phyloP scores from a whole-genome alignment of 2,113 vertebrate genomes.

The Lipophrys pholis region DNA sequence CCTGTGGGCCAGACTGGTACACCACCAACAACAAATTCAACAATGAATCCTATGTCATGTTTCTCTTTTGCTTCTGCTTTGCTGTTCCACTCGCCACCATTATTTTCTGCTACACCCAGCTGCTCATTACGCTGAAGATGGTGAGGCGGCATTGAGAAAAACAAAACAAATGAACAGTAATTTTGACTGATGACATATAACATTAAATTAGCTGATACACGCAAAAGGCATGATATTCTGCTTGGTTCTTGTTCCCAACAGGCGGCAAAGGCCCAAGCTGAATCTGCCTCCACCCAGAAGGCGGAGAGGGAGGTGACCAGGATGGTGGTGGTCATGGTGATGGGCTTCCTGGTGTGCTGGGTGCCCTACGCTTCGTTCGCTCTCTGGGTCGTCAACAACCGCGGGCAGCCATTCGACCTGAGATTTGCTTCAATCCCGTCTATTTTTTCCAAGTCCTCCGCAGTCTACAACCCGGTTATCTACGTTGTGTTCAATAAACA shows the following conservation, averaged over 20 bases:
- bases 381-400: slow-evolving; percentile 76
- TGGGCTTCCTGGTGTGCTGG: slow-evolving; percentile 84
- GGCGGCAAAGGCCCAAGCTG: slow-evolving; percentile 82
- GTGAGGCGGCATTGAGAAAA: too few relatives aligned
- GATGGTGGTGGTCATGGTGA: slow-evolving; percentile 85
- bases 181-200: too few relatives aligned
- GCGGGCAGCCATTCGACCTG: slow-evolving; percentile 75
- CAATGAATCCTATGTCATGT: slow-evolving; percentile 83
- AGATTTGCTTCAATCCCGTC: slow-evolving; percentile 80
- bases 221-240: too few relatives aligned
- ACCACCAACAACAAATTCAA: slow-evolving; percentile 83
- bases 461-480: slow-evolving; percentile 85
- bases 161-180: too few relatives aligned
- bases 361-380: slow-evolving; percentile 80
- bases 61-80: slow-evolving; percentile 86
- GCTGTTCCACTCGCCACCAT: slow-evolving; percentile 78
- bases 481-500: slow-evolving; percentile 85
- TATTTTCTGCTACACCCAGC: slow-evolving; percentile 82
- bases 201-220: too few relatives aligned
- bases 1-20: slow-evolving; percentile 86
- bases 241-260: slow-evolving; percentile 26
- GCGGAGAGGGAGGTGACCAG: slow-evolving; percentile 83
- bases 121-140: slow-evolving; percentile 80
- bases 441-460: slow-evolving; percentile 81
- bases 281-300: slow-evolving; percentile 84